Conservation (phyloP, 2,113 vertebrate species). For the Dinomys branickii region DNA sequence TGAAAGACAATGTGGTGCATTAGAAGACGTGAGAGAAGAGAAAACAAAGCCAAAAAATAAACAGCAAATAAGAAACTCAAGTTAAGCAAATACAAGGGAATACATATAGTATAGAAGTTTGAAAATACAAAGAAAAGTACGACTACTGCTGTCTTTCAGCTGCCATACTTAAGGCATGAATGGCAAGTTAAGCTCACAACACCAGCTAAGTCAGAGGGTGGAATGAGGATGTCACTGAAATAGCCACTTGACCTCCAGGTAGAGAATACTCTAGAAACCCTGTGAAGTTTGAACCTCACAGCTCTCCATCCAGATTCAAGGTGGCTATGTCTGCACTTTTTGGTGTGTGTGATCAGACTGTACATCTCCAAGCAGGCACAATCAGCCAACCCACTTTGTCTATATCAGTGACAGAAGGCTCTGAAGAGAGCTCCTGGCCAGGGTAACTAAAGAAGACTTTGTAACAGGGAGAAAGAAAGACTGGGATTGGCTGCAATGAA, state of each 20-base stretch:
- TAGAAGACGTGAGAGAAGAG: not conserved
- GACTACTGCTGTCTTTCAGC: not conserved
- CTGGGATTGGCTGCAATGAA: constrained; percentile 92
- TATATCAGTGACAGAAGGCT: no score
- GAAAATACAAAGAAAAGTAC: not conserved
- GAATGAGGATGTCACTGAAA: not conserved
- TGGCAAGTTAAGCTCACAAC: no score
- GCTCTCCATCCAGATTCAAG: not conserved
- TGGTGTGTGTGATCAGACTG: not conserved
- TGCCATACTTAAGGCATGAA: not conserved
- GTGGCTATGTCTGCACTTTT: not conserved
- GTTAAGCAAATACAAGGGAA: not conserved
- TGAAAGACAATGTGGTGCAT: not conserved
- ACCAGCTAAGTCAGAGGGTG: not conserved
- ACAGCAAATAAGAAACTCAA: not conserved
- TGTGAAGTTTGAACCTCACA: not conserved
- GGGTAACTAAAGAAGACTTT: constrained; percentile 82
- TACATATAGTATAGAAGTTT: not conserved
- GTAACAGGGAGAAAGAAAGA: constrained; percentile 89
- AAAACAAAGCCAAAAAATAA: not conserved
- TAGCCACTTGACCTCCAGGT: not conserved
- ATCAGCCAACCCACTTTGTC: not conserved
- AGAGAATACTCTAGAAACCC: not conserved
- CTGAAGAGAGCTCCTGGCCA: constrained; percentile 16
- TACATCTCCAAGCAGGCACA: no score